Evolutionary conservation across 2,797 vertebrate genomes (phyloP), one percentile per base, ranked within the genome.

Genomic region (Scleropages formosus): DNA sequence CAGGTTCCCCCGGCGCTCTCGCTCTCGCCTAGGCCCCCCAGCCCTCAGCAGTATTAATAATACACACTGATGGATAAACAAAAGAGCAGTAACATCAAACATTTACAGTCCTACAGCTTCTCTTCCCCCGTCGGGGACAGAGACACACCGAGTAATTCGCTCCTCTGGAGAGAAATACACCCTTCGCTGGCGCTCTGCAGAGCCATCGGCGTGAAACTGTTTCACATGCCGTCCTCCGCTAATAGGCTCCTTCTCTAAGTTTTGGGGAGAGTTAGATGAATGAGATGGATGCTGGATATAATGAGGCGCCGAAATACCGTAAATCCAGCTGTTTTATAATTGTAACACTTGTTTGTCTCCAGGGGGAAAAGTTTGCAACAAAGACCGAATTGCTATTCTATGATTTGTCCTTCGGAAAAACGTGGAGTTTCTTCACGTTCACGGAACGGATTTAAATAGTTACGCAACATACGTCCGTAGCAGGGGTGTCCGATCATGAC

Each of bases 11-110:
- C 9, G 1, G 18, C 2, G 18, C 11, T 18, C 53, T 56, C 53
- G 53, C 2, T 31, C 6, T 39, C 31, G 39, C 39, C 31, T 31
- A 56, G 9, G 18, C 53, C 18, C 53, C 11, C 18, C 53, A 10
- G 2, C 53, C 18, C 53, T 12, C 53, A 10, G 53, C 12, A 18
- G 53, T 56, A 56, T 56, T 56, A 56, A 56, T 72, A 46, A 61
- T 46, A 72, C 18, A 72, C 18, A n/a, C 71, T 15, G 71, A 61
- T 22, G 58, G 71, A 15, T 20, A 72, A n/a, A 61, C 71, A 72
- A 27, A 60, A 72, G 31, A 22, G 46, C 53, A 72, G 53, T 46
- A 72, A 72, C 56, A 61, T 56, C 15, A 56, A 72, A 58, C 20
- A 53, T 59, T 72, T 44, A 60, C 44, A 8, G 8, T 31, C 53